Evolutionary conservation across 2,797 vertebrate genomes (phyloP), one percentile per base, ranked within the genome.

Genomic region (Atherinosoma microstoma): DNA sequence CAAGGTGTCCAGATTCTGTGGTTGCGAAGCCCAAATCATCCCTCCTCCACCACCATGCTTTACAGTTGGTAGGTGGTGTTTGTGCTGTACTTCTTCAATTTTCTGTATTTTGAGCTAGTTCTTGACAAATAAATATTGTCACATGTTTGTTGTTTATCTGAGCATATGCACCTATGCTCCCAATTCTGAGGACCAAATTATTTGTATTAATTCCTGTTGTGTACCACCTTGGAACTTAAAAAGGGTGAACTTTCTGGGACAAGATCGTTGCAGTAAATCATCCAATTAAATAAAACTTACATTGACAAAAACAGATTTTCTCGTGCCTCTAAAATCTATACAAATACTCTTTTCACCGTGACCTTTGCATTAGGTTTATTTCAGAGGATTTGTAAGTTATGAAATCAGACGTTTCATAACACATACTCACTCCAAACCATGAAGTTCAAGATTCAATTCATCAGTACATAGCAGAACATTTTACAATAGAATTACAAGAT

Each of bases 381-480:
- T 63, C 54, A 54, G 47, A 71, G 54, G 42, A 74, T 72, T 32
- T 30, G 9, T 0, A 22, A 35, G 12, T 64, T 78, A 53, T 66
- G 47, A 80, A 78, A 78, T 62, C 66, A 64, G 69, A 27, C 42
- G 62, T 57, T 53, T 1, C n/a, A 59, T 58, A 58, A 64, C 58
- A 66, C 56, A 56, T 38, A 64, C 30, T 59, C 58, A 13, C 36
- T 38, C 1, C 36, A n/a, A 38, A 38, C 11, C 36, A 38, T 13
- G 2, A 38, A 38, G 36, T 13, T 38, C 36, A 13, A 7, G 36
- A 6, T 38, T 38, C 13, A 68, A 20, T 47, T 47, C 18, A 47
- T 47, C 18, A 45, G 40, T 45, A 7, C 15, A 4, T 3, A 45
- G 15, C 16, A 45, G 6, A 45, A 45, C 15, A 45, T 45, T 45